Percentiles rank a stretch among this genome's conserved stretches.
Evolutionary conservation across 2,113 vertebrate genomes (phyloP).

Genomic region (Psettodes erumei): DNA sequence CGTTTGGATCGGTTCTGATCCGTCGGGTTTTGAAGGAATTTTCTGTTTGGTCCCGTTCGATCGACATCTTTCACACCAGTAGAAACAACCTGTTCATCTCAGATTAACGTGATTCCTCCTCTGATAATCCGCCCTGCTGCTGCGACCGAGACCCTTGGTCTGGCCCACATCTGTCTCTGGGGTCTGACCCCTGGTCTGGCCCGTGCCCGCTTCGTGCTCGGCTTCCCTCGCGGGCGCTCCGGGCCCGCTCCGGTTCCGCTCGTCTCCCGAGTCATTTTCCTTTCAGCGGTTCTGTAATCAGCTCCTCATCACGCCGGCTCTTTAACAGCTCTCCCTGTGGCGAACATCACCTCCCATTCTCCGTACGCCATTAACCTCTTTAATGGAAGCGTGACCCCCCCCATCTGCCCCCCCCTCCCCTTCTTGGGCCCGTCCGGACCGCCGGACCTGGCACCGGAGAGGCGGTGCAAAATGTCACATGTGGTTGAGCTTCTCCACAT

Average conservation of each 20-base stretch:
- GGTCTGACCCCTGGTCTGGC: slow-evolving; percentile 21
- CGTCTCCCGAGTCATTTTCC: slow-evolving; percentile 61
- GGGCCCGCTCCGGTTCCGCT: slow-evolving; percentile 33
- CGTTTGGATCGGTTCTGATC: too few species aligned
- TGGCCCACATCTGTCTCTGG: too few species aligned
- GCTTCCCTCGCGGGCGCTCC: slow-evolving; percentile 39
- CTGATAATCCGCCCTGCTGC: too few species aligned
- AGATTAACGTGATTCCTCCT: too few species aligned
- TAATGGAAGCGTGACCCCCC: slow-evolving; percentile 69
- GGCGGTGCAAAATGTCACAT: slow-evolving; percentile 60
- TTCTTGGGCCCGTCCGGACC: slow-evolving; percentile 41
- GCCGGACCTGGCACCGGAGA: slow-evolving; percentile 27
- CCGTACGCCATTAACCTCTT: slow-evolving; percentile 65
- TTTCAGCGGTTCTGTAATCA: slow-evolving; percentile 71
- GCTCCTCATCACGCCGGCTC: slow-evolving; percentile 53
- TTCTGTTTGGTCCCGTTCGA: too few species aligned
- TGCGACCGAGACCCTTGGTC: too few species aligned
- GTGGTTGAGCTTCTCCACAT: too few species aligned
- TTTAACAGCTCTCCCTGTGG: slow-evolving; percentile 64
- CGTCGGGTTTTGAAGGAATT: too few species aligned
- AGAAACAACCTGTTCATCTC: too few species aligned
- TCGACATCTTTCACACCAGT: too few species aligned
- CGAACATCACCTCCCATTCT: slow-evolving; percentile 65
- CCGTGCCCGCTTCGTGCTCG: slow-evolving; percentile 3
- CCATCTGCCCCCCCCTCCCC: slow-evolving; percentile 38